A percentile compares a stretch with the other conserved stretches of the same genome.
phyloP scores from a whole-genome alignment of 2,113 vertebrate species.

The Oncorhynchus nerka region DNA sequence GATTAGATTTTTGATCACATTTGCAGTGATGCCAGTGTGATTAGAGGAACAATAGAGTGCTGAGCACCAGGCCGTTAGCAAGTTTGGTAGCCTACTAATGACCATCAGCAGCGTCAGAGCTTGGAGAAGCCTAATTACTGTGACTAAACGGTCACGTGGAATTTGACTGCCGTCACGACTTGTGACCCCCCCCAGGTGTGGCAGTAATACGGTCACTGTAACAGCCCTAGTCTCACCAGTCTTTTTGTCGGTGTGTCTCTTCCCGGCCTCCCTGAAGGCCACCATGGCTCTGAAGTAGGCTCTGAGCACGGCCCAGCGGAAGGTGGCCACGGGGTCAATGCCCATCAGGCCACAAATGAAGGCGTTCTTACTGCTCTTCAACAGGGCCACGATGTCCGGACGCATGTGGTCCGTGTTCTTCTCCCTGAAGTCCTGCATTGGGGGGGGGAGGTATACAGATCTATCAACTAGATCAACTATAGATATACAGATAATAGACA shows the following conservation, averaged over 20 bases:
- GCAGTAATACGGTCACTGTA: too few species aligned
- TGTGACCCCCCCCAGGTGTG: too few species aligned
- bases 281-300: slow-evolving; percentile 90
- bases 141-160: too few species aligned
- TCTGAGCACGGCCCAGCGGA: slow-evolving; percentile 94
- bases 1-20: too few species aligned
- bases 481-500: background rate
- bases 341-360: slow-evolving; percentile 94
- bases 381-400: slow-evolving; percentile 92
- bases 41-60: too few species aligned
- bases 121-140: too few species aligned
- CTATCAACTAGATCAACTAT: background rate
- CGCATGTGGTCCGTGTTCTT: slow-evolving; percentile 99
- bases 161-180: too few species aligned
- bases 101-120: too few species aligned
- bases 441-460: background rate
- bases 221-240: slow-evolving; percentile 44
- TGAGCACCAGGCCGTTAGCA: too few species aligned
- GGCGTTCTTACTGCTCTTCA: slow-evolving; percentile 91
- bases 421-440: slow-evolving; percentile 88
- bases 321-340: slow-evolving; percentile 89
- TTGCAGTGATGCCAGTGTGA: too few species aligned
- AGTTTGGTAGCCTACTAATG: too few species aligned
- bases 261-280: slow-evolving; percentile 83
- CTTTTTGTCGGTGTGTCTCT: slow-evolving; percentile 58